Conservation (phyloP, 2,797 vertebrate species). For the Loriculus beryllinus region DNA sequence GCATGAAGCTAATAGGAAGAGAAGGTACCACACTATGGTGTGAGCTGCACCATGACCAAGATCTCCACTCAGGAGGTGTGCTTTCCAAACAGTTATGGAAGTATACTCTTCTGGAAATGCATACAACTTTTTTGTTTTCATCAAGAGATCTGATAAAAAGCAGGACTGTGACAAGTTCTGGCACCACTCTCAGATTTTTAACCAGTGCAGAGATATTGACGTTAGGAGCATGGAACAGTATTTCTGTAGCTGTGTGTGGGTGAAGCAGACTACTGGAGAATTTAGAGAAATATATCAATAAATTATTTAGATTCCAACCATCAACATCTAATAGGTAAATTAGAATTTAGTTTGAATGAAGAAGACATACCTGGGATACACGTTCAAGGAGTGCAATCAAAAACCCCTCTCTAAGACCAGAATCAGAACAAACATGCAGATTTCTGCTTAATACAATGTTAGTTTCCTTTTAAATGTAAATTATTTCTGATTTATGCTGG, state of each 20-base stretch:
- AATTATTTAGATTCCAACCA: not conserved
- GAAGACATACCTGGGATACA: not conserved
- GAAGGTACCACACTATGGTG: not conserved
- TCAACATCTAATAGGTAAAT: not conserved
- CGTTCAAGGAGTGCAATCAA: not conserved
- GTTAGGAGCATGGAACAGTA: not conserved
- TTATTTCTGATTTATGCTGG: conserved; percentile 13
- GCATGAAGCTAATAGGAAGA: not conserved
- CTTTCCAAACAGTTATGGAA: not conserved
- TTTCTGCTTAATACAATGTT: not conserved
- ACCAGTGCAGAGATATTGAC: not conserved
- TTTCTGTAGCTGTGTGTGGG: not conserved
- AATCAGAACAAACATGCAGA: not conserved
- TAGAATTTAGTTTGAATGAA: not conserved
- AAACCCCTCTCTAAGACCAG: not conserved
- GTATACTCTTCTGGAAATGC: not conserved
- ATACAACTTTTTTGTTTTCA: not conserved
- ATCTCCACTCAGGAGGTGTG: not conserved
- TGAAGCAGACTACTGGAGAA: not conserved
- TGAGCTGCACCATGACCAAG: not conserved
- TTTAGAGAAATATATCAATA: not conserved
- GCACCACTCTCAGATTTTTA: not conserved
- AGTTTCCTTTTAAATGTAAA: conserved; percentile 21
- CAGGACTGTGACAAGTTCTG: not conserved
- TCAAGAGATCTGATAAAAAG: not conserved